Evolutionary conservation across 2,797 vertebrate species (phyloP).

Genomic region (Protonibea diacanthus): DNA sequence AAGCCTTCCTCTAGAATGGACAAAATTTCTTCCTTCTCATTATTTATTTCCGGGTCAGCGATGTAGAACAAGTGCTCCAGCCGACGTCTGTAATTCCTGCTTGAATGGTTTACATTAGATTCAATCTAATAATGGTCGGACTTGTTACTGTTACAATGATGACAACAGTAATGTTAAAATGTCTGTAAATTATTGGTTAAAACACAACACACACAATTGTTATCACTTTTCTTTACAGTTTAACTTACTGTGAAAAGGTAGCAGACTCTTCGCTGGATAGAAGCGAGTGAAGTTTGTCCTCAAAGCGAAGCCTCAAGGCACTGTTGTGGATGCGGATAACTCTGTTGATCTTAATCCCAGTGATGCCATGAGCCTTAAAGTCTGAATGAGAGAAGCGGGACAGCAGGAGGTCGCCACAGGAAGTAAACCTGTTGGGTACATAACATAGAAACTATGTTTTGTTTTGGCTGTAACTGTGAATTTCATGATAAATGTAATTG

Average conservation of each 20-base stretch:
- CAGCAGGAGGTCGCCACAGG: constrained; percentile 86
- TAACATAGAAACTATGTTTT: constrained; percentile 15
- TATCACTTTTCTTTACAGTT: constrained; percentile 1
- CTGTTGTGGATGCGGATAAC: constrained; percentile 89
- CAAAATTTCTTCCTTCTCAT: constrained; percentile 84
- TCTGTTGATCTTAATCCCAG: constrained; percentile 85
- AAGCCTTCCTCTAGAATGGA: constrained; percentile 88
- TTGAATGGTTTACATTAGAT: constrained; percentile 20
- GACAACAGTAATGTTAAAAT: background rate
- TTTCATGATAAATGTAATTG: background rate
- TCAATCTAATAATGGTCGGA: background rate
- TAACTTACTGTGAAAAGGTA: constrained; percentile 76
- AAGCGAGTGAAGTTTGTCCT: constrained; percentile 87
- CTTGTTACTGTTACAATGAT: background rate
- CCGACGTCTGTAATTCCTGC: constrained; percentile 84
- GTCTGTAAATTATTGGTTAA: background rate
- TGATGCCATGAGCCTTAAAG: constrained; percentile 81
- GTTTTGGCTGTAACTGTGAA: background rate
- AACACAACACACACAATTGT: background rate
- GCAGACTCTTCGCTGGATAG: constrained; percentile 75
- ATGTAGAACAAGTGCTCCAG: constrained; percentile 90
- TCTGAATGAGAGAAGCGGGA: constrained; percentile 87
- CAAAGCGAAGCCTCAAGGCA: constrained; percentile 87
- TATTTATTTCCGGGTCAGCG: constrained; percentile 78
- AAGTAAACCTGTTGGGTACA: constrained; percentile 84